Base-by-base conservation (phyloP, 1,140 invertebrate species). In the Drosophila triauraria region DNA sequence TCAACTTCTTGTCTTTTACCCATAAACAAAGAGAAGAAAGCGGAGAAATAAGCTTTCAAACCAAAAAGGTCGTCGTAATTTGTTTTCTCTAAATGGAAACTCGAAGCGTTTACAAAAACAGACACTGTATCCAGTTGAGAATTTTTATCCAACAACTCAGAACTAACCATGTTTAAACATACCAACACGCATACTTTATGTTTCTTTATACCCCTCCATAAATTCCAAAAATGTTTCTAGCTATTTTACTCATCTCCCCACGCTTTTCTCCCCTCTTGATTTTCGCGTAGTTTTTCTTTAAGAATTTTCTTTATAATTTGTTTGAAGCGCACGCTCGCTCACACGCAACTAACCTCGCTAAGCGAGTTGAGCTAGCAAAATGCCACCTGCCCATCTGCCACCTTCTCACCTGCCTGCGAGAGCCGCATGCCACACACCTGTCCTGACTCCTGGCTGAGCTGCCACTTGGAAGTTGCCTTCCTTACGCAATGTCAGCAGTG, bases 241-340 rank as follows among this genome's bases (percentile, higher is more conserved):
- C 64, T 64, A 47, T 48, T 67, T 64, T 40, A 40, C 58, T 48
- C 59, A 63, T n/a, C 43, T 10, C 32, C 20, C 56, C 56, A 46
- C 7, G 7, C 38, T 46, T 27, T 46, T 27, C 30, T 4, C 40
- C 23, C 23, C 44, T 42, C 30, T 30, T 13, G 8, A 20, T 44
- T 69, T 67, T 53, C 12, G 61, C 20, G 30, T 54, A 46, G 17
- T 60, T 61, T 59, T 65, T 67, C 54, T 38, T 68, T 13, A 54
- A 54, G 75, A 70, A 53, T 78, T 71, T 48, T n/a, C 40, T 43
- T 72, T 78, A 88, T 88, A 87, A 88, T 87, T 87, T 83, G 77
- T 67, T 80, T 68, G 80, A 38, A 56, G 63, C 67, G 50, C 50
- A 20, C 23, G 40, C 82, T 71, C 62, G 68, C 76, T 71, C 68